Evolutionary conservation across 2,113 vertebrate species (phyloP), one percentile per base, ranked within the genome.

Genomic region (Platysteira castanea): DNA sequence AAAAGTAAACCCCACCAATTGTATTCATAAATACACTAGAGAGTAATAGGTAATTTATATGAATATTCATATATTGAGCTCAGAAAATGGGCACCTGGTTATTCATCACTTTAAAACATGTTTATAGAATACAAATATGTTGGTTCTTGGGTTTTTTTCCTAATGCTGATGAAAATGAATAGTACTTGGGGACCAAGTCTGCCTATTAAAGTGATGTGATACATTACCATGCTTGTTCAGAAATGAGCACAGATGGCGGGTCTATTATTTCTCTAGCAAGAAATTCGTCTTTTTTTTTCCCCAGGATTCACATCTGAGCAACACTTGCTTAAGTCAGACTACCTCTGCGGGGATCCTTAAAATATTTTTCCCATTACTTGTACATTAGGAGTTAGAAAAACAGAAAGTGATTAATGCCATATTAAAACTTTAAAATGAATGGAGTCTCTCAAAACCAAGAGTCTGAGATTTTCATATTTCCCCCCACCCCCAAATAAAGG

Each of bases 181-280:
- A 71, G 47, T 91, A 93, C 69, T 96, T 97, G 42, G 93, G 90
- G 88, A 92, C 50, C n/a, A 89, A 95, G 65, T 90, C 77, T 96
- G 95, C 77, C 90, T 97, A 74, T 96, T 96, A 91, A 95, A 94
- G 64, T 68, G 65, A 57, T 94, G 44, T 96, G 94, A 96, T 96
- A 90, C 89, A 97, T 98, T 98, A 95, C 95, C 61, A 85, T 91
- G 59, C 54, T 91, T 97, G 52, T 68, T 86, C 44, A 84, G 84
- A 98, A 98, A 93, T 95, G 95, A 95, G 96, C 95, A 97, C 98
- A 98, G 98, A 98, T 98, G 98, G 97, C 4, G 56, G 85, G 70
- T 93, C 97, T 98, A 94, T 98, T 98, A 97, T 97, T 98, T 97
- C 89, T 95, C 77, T 85, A 97, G 95, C 96, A 96, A 97, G 95